Evolutionary conservation across 2,888 invertebrate genomes (phyloP).

Genomic region (Meganola albula): DNA sequence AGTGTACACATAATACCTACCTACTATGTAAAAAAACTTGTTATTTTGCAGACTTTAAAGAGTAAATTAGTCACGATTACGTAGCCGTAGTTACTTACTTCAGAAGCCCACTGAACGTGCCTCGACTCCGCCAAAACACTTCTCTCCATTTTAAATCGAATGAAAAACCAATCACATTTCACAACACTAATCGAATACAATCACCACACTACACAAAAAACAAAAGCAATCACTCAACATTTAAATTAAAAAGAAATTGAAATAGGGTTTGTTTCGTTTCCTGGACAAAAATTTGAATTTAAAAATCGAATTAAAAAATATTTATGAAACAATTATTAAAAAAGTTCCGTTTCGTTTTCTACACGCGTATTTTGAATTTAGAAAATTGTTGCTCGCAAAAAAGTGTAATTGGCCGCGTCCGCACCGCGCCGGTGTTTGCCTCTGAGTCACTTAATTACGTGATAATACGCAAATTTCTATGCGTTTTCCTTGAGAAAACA

Average conservation of each 20-base stretch:
- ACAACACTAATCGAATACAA: conserved; percentile 35
- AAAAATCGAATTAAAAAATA: neutral
- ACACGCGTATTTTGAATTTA: conserved; percentile 50
- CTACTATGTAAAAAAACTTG: too few relatives aligned
- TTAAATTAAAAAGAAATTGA: conserved; percentile 33
- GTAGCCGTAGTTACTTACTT: conserved; percentile 63
- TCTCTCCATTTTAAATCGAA: conserved; percentile 60
- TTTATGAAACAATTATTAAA: conserved; percentile 36
- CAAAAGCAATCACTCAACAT: conserved; percentile 8
- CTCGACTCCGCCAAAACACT: conserved; percentile 64
- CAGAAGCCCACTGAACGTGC: conserved; percentile 69
- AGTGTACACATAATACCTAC: too few relatives aligned
- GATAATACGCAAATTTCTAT: conserved; percentile 52
- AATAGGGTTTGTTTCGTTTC: too few relatives aligned
- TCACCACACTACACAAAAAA: conserved; percentile 18
- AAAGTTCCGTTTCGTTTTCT: conserved; percentile 53
- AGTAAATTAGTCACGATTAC: too few relatives aligned
- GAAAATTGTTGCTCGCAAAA: conserved; percentile 56
- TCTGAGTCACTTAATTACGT: conserved; percentile 57
- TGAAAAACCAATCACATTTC: conserved; percentile 55
- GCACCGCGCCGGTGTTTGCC: conserved; percentile 49
- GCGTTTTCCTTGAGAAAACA: conserved; percentile 47
- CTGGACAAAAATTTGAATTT: conserved; percentile 41
- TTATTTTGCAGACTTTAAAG: too few relatives aligned
- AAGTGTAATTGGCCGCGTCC: conserved; percentile 53